Conservation (phyloP, 2,113 vertebrate genomes). For the Solea senegalensis region DNA sequence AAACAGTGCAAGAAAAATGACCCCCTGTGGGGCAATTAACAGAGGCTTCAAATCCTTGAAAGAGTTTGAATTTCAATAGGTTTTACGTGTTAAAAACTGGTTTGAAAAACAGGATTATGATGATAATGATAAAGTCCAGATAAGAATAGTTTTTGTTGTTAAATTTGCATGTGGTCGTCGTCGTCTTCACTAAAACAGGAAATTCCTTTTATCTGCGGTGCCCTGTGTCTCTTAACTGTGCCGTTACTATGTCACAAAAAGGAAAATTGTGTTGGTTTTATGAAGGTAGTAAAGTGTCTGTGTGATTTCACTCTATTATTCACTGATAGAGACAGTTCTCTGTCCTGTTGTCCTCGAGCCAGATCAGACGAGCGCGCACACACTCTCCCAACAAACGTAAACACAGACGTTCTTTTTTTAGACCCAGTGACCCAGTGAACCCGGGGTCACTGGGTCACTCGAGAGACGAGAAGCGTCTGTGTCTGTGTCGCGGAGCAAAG, state of each 20-base stretch:
- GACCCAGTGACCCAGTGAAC: constrained; percentile 40
- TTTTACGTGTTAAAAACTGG: background rate
- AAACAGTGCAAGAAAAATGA: too few species aligned
- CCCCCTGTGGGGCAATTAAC: too few species aligned
- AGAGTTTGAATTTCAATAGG: background rate
- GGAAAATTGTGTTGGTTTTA: background rate
- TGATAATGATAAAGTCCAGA: too few species aligned
- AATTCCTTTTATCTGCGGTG: too few species aligned
- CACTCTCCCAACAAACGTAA: background rate
- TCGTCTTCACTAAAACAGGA: too few species aligned
- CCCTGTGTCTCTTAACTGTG: too few species aligned
- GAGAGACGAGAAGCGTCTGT: constrained; percentile 1
- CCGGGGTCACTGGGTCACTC: constrained; percentile 5
- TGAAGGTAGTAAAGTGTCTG: background rate
- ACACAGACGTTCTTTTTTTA: constrained; percentile 16
- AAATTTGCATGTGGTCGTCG: too few species aligned
- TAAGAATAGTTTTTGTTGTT: too few species aligned
- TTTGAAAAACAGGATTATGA: too few species aligned
- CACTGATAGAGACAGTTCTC: constrained; percentile 1
- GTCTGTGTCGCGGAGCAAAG: constrained; percentile 16
- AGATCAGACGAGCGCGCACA: constrained; percentile 30
- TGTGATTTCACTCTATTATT: too few species aligned
- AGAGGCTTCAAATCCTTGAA: too few species aligned
- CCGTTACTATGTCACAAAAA: background rate
- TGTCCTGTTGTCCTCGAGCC: constrained; percentile 39